phyloP scores from a whole-genome alignment of 1,140 invertebrate genomes.

The Drosophila ercepeae region DNA sequence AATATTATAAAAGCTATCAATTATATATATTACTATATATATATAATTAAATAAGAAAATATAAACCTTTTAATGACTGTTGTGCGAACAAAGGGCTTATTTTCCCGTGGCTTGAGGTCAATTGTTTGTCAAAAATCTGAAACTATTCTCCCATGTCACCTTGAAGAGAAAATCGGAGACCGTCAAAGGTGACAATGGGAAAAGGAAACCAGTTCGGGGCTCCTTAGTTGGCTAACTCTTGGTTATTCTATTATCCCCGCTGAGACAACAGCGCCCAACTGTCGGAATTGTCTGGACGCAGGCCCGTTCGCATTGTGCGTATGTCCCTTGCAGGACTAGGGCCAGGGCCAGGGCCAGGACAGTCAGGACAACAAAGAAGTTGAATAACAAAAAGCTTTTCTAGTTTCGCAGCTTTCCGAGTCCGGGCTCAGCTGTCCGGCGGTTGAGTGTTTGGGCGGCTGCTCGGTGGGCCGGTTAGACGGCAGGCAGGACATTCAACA shows the following conservation, averaged over 20 bases:
- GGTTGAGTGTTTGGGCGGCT: slow-evolving; percentile 10
- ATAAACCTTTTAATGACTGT: neutral
- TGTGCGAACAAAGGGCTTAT: neutral
- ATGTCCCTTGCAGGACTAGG: slow-evolving; percentile 8
- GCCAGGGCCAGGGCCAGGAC: too few species aligned
- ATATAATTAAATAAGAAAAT: too few species aligned
- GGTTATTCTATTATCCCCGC: slow-evolving; percentile 7
- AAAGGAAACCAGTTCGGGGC: slow-evolving; percentile 15
- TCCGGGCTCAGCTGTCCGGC: slow-evolving; percentile 1
- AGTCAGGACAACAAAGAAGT: slow-evolving; percentile 43
- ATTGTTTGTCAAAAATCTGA: neutral
- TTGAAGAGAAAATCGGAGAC: neutral
- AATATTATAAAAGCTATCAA: too few species aligned
- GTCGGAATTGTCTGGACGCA: slow-evolving; percentile 6
- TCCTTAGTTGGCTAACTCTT: slow-evolving; percentile 7
- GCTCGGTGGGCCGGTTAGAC: slow-evolving; percentile 7
- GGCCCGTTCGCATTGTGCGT: slow-evolving; percentile 37
- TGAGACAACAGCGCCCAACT: slow-evolving; percentile 20
- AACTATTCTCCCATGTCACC: neutral
- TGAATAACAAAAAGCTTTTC: slow-evolving; percentile 67
- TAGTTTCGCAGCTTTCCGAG: slow-evolving; percentile 59
- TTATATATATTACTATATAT: too few species aligned
- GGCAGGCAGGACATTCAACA: slow-evolving; percentile 23
- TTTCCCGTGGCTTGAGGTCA: neutral
- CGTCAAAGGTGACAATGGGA: neutral